Percentiles rank a stretch among this genome's conserved stretches.
These are phyloP conservation scores for Gasterosteus aculeatus DNA, from an alignment of 2,113 vertebrate species.

Conservation along the genomic window DNA sequence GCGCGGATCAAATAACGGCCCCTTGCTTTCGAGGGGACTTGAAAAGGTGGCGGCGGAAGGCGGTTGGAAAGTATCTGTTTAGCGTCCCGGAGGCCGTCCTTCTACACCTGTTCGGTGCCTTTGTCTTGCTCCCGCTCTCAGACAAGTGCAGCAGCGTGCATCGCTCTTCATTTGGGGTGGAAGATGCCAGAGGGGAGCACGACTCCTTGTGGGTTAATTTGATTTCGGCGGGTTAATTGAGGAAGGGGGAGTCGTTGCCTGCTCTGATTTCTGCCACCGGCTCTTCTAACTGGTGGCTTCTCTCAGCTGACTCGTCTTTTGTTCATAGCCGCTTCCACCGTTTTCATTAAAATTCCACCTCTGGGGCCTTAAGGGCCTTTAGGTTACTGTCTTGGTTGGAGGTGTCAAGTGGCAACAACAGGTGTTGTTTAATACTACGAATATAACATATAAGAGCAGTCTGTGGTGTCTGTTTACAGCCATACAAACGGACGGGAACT, in stretches of 20 bases:
- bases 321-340: constrained; percentile 10
- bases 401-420: constrained; percentile 12
- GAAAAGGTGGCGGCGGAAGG: constrained; percentile 76
- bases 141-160: constrained; percentile 59
- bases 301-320: constrained; percentile 42
- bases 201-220: constrained; percentile 74
- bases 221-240: constrained; percentile 77
- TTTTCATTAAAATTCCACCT: not conserved
- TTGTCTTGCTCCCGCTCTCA: constrained; percentile 46
- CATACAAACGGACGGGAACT: constrained; percentile 46
- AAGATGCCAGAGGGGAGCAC: constrained; percentile 65
- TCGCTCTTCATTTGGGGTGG: constrained; percentile 68
- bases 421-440: not conserved
- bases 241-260: constrained; percentile 63
- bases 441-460: too few species aligned
- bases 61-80: constrained; percentile 76
- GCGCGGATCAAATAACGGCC: constrained; percentile 77
- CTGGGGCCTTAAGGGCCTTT: not conserved
- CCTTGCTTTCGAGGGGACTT: constrained; percentile 73
- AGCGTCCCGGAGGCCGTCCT: constrained; percentile 61
- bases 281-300: constrained; percentile 57
- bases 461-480: not conserved
- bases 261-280: constrained; percentile 66
- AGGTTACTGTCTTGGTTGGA: constrained; percentile 11
- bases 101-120: constrained; percentile 73